Evolutionary conservation across 2,113 vertebrate genomes (phyloP).

Genomic region (Kobus ellipsiprymnus): DNA sequence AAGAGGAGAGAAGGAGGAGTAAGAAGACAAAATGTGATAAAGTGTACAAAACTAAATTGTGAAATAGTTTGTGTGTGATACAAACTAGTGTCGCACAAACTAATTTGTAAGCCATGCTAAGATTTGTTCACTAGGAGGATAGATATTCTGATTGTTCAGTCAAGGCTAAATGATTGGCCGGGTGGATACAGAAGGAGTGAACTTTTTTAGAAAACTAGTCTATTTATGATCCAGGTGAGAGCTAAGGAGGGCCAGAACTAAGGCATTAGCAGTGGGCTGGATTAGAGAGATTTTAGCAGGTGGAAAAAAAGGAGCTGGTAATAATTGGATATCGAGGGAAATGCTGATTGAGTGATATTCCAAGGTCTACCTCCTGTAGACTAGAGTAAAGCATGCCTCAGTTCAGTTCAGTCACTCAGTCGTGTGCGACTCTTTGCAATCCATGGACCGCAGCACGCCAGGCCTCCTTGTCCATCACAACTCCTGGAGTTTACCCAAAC

Average conservation of each 20-base stretch:
- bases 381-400: not conserved
- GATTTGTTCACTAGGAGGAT: not conserved
- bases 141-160: not conserved
- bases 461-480: not conserved
- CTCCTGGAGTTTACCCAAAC: not conserved
- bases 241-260: not conserved
- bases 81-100: not conserved
- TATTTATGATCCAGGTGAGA: not conserved
- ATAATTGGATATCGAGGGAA: not conserved
- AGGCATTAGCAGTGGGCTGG: not conserved
- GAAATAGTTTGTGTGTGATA: not conserved
- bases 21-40: not conserved
- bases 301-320: not conserved
- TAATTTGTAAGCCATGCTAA: not conserved
- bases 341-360: not conserved
- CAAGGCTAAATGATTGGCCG: not conserved
- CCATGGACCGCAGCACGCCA: not conserved
- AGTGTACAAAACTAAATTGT: not conserved
- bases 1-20: not conserved
- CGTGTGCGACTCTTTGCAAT: fast-evolving
- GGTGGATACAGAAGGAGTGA: not conserved
- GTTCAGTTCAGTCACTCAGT: not conserved
- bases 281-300: not conserved
- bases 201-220: not conserved
- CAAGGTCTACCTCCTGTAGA: not conserved